These are phyloP conservation scores for Stictocephala bisonia DNA, from an alignment of 2,888 invertebrate genomes.

Conservation along the genomic window DNA sequence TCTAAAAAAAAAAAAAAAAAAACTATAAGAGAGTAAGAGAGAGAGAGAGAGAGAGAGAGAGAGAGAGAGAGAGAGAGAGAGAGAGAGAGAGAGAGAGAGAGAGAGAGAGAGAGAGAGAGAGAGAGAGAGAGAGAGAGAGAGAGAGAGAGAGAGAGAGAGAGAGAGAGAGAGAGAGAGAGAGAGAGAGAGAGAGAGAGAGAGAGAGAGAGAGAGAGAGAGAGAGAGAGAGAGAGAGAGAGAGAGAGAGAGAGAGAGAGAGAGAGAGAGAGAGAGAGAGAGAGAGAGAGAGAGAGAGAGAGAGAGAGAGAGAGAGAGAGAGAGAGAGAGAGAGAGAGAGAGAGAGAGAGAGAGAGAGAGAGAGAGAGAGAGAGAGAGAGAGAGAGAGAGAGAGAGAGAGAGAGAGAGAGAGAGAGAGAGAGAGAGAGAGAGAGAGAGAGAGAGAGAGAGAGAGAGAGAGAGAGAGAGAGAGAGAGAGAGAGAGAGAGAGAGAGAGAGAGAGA, in stretches of 20 bases:
- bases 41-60: conserved; percentile 13
- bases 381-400: not conserved
- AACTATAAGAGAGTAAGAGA: not conserved
- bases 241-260: not conserved
- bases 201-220: conserved; percentile 32
- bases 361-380: conserved; percentile 11
- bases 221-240: not conserved
- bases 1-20: not conserved
- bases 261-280: not conserved
- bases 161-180: not conserved
- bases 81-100: not conserved
- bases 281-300: conserved; percentile 1
- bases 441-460: conserved; percentile 33
- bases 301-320: not conserved
- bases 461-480: conserved; percentile 14
- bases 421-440: conserved; percentile 45
- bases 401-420: conserved; percentile 23
- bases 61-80: conserved; percentile 10
- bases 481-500: conserved; percentile 40
- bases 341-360: conserved; percentile 9
- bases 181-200: conserved; percentile 8
- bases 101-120: not conserved
- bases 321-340: conserved; percentile 20
- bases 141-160: conserved; percentile 6
- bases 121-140: not conserved